These are phyloP conservation scores for Hydropotes inermis DNA, from an alignment of 2,113 vertebrate species.

Conservation along the genomic window DNA sequence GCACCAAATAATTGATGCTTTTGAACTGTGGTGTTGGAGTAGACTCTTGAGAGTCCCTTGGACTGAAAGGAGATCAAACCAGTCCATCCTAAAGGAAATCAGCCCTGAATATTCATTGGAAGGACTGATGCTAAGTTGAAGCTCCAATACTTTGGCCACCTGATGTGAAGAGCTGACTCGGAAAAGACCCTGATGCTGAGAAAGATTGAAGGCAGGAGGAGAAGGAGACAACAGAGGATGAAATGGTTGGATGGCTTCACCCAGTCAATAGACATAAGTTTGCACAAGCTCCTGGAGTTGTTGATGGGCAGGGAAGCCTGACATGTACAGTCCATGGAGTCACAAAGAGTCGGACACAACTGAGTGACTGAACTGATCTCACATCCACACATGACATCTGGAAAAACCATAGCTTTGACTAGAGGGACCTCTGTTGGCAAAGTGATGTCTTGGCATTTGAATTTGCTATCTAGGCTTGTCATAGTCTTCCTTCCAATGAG, in stretches of 20 bases:
- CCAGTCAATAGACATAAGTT: background rate
- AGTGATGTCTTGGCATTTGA: background rate
- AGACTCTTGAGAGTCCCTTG: background rate
- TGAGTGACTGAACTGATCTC: background rate
- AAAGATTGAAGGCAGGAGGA: background rate
- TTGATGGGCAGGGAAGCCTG: background rate
- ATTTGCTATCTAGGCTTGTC: background rate
- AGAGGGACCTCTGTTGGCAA: background rate
- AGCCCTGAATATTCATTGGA: background rate
- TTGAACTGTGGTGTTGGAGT: background rate
- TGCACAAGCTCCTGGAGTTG: background rate
- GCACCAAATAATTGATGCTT: background rate
- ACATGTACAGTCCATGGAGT: background rate
- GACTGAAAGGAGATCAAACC: background rate
- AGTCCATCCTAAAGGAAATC: background rate
- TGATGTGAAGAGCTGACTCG: background rate
- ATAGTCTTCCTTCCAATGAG: background rate
- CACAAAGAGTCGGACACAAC: background rate
- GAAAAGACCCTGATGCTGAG: background rate
- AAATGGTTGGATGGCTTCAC: background rate
- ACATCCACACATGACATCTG: background rate
- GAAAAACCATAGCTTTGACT: background rate
- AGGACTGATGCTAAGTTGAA: background rate
- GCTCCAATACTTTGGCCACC: background rate
- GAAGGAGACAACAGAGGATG: background rate